These are phyloP conservation scores for Dinomys branickii DNA, from an alignment of 2,113 vertebrate species.

Conservation along the genomic window DNA sequence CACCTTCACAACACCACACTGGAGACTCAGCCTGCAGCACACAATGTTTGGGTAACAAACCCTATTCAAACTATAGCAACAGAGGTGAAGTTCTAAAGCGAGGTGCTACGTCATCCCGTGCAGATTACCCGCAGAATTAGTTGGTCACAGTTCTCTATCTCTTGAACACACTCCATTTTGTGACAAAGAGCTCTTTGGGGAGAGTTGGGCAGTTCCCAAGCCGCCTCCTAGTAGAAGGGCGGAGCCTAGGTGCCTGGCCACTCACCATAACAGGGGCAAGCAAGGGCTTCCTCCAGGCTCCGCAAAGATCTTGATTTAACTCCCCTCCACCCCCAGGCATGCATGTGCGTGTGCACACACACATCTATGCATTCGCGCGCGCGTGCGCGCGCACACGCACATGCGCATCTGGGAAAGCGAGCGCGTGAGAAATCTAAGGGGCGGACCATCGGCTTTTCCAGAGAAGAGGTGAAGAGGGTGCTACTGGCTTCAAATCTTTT, in stretches of 20 bases:
- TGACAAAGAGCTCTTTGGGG: not conserved
- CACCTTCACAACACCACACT: not conserved
- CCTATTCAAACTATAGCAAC: not conserved
- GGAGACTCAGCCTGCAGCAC: not conserved
- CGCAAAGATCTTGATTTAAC: not conserved
- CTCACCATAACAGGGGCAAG: not conserved
- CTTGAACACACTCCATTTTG: not conserved
- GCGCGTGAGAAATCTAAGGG: not conserved
- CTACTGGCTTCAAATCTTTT: not conserved
- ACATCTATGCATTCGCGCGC: not conserved
- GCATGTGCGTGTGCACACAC: not conserved
- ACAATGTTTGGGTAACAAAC: not conserved
- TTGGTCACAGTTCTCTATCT: not conserved
- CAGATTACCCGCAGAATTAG: not conserved
- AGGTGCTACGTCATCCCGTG: not conserved
- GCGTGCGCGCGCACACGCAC: accelerated
- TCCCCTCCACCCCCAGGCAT: not conserved
- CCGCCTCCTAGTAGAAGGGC: not conserved
- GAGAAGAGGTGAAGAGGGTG: not conserved
- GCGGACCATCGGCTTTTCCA: not conserved
- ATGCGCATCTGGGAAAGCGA: not conserved
- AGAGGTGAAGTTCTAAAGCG: not conserved
- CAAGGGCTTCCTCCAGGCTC: not conserved
- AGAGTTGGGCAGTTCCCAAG: not conserved
- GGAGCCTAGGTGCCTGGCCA: not conserved